Percentiles rank a stretch among this genome's conserved stretches.
phyloP scores from a whole-genome alignment of 2,888 invertebrate species.

The Dermolepida albohirtum region DNA sequence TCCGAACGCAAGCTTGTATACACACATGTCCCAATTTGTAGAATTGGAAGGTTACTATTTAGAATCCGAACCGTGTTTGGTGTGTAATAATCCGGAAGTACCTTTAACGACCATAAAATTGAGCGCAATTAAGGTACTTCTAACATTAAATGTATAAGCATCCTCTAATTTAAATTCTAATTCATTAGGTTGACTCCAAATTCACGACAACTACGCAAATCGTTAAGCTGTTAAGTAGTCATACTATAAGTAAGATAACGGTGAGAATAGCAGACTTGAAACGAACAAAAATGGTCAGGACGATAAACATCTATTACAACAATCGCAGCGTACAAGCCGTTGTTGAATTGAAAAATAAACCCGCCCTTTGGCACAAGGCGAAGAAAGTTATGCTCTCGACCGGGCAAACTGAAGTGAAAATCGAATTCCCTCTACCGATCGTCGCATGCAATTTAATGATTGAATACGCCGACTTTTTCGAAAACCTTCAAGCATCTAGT shows the following conservation, averaged over 20 bases:
- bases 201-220: conserved; percentile 98
- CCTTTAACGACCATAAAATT: conserved; percentile 91
- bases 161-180: too few relatives aligned
- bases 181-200: conserved; percentile 84
- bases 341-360: conserved; percentile 96
- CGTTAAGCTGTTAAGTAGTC: conserved; percentile 94
- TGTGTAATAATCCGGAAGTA: conserved; percentile 97
- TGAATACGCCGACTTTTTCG: conserved; percentile 98
- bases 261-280: conserved; percentile 95
- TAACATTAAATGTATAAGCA: too few relatives aligned
- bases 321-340: conserved; percentile 96
- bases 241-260: conserved; percentile 94
- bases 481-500: conserved; percentile 92
- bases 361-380: conserved; percentile 97
- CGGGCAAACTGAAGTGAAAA: conserved; percentile 95
- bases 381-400: conserved; percentile 90
- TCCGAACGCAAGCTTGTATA: conserved; percentile 94
- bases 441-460: conserved; percentile 98
- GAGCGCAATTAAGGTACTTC: conserved; percentile 87
- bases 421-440: conserved; percentile 96
- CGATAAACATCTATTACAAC: conserved; percentile 96
- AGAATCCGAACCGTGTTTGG: conserved; percentile 96
- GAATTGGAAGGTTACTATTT: conserved; percentile 96
- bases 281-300: conserved; percentile 96
- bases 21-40: conserved; percentile 91